Conservation (phyloP, 2,888 invertebrate species). For the Catocala sponsa region DNA sequence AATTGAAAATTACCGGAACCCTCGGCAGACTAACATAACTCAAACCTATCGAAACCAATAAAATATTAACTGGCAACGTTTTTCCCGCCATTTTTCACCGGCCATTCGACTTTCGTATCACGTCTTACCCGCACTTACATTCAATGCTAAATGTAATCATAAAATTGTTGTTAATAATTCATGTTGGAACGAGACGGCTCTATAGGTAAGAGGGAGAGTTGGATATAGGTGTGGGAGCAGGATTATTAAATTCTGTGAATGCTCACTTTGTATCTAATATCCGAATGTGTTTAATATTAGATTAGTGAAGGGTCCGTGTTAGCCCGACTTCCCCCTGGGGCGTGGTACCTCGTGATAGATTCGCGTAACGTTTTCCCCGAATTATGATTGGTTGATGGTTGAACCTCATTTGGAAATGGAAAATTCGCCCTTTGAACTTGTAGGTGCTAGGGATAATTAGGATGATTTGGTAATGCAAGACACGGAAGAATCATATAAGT, state of each 20-base stretch:
- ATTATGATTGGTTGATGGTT: conserved; percentile 81
- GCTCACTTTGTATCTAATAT: conserved; percentile 88
- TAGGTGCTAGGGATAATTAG: conserved; percentile 28
- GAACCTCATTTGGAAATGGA: conserved; percentile 76
- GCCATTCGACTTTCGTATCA: conserved; percentile 79
- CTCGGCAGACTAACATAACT: conserved; percentile 78
- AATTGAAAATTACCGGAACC: conserved; percentile 84
- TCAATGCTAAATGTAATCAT: conserved; percentile 86
- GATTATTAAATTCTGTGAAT: conserved; percentile 88
- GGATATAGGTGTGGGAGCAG: conserved; percentile 69
- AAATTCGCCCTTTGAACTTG: conserved; percentile 59
- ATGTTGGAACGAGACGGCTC: conserved; percentile 63
- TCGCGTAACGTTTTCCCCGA: conserved; percentile 72
- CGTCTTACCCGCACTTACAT: conserved; percentile 80
- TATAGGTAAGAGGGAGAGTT: conserved; percentile 55
- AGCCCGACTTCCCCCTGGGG: conserved; percentile 65
- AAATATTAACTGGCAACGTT: conserved; percentile 84
- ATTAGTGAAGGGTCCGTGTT: conserved; percentile 77
- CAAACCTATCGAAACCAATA: conserved; percentile 86
- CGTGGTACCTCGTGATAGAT: conserved; percentile 77
- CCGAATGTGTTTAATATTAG: conserved; percentile 88
- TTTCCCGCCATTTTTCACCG: conserved; percentile 83
- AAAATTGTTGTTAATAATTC: conserved; percentile 88
- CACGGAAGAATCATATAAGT: conserved; percentile 7
- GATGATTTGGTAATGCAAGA: conserved; percentile 28